Evolutionary conservation across 2,888 invertebrate species (phyloP).

Genomic region (Cerastoderma edule): DNA sequence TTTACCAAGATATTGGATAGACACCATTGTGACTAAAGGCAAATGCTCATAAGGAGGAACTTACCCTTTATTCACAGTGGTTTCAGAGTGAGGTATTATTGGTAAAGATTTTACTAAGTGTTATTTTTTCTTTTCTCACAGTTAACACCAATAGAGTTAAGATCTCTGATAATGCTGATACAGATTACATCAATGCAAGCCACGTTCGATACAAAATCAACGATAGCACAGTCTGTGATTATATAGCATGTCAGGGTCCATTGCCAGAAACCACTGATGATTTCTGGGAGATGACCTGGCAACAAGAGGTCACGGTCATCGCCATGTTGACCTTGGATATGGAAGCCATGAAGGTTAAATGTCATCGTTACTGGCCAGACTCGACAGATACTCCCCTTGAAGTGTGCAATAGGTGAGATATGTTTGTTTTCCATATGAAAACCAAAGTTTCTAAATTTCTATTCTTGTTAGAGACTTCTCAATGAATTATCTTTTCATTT

Average conservation of each 20-base stretch:
- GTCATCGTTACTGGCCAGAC: conserved; percentile 97
- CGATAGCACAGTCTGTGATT: conserved; percentile 59
- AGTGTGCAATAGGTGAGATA: conserved; percentile 71
- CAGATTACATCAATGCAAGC: conserved; percentile 82
- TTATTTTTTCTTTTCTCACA: conserved; percentile 58
- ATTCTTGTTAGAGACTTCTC: too few species aligned
- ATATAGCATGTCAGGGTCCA: conserved; percentile 87
- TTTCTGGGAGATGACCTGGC: conserved; percentile 99
- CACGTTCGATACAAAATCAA: conserved; percentile 69
- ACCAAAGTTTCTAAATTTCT: too few species aligned
- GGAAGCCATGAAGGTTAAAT: conserved; percentile 96
- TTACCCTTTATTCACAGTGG: too few species aligned
- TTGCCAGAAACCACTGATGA: conserved; percentile 95
- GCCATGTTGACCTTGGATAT: conserved; percentile 96
- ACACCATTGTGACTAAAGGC: too few species aligned
- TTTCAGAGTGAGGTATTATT: too few species aligned
- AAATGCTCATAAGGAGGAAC: too few species aligned
- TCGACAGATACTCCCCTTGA: conserved; percentile 62
- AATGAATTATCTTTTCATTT: too few species aligned
- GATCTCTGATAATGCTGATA: conserved; percentile 61
- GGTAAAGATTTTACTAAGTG: too few species aligned
- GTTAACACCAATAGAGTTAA: conserved; percentile 80
- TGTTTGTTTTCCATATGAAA: too few species aligned
- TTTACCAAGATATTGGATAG: too few species aligned
- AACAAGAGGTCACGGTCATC: conserved; percentile 91